Percentiles rank a stretch among this genome's conserved stretches.
These are phyloP conservation scores for Resseliella maxima DNA, from an alignment of 2,888 invertebrate genomes.

Conservation along the genomic window DNA sequence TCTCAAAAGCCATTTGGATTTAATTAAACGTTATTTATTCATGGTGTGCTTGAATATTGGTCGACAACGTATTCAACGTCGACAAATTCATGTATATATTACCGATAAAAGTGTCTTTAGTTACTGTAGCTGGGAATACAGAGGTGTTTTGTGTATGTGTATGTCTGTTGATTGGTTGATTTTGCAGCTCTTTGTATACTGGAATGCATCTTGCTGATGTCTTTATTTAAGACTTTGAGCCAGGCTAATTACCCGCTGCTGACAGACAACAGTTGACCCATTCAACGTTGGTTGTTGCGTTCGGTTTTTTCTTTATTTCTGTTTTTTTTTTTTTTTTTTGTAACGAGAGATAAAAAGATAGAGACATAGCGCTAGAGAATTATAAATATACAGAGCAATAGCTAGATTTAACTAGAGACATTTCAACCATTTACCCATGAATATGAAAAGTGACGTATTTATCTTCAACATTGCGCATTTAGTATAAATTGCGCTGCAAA, in stretches of 20 bases:
- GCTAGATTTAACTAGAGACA: no score
- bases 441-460: neutral
- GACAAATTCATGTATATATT: neutral
- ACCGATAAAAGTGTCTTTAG: neutral
- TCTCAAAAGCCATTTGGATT: neutral
- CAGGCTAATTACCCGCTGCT: neutral
- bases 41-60: neutral
- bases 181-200: neutral
- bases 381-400: no score
- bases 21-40: constrained; percentile 4
- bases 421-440: no score
- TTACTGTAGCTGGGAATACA: no score
- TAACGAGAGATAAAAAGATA: neutral
- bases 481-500: neutral
- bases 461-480: neutral
- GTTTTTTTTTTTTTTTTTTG: neutral
- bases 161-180: neutral
- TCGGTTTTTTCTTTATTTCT: neutral
- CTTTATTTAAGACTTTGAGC: constrained; percentile 14
- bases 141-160: neutral
- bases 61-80: no score
- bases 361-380: no score
- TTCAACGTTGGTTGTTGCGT: neutral
- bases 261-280: neutral
- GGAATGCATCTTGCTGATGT: constrained; percentile 10